phyloP scores from a whole-genome alignment of 2,113 vertebrate species.

The Perca fluviatilis region DNA sequence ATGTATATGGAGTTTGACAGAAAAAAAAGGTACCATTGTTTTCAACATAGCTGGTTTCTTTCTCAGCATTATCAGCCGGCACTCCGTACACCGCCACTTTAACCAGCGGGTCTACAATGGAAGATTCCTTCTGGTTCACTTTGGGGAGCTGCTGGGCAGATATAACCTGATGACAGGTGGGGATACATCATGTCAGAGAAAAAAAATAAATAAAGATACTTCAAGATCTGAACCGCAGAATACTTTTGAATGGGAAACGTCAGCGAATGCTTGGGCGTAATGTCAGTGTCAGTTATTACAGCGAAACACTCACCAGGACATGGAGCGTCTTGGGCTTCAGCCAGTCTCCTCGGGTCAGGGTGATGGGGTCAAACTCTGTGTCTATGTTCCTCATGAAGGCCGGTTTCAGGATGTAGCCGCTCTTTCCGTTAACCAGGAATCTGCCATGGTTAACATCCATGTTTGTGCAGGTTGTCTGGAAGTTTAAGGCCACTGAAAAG shows the following conservation, averaged over 20 bases:
- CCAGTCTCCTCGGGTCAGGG: constrained; percentile 89
- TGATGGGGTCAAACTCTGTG: constrained; percentile 90
- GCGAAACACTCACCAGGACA: constrained; percentile 86
- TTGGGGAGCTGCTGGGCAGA: constrained; percentile 97
- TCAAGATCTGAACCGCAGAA: background rate
- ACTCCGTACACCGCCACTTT: constrained; percentile 90
- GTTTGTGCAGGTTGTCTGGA: constrained; percentile 90
- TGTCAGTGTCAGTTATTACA: no score
- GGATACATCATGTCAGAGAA: background rate
- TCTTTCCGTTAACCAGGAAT: constrained; percentile 92
- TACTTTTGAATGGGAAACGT: background rate
- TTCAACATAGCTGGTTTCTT: constrained; percentile 83
- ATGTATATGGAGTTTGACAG: background rate
- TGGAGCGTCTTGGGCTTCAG: constrained; percentile 87
- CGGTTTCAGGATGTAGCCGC: constrained; percentile 95
- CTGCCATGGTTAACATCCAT: constrained; percentile 95
- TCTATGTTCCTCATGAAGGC: constrained; percentile 87
- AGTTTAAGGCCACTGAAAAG: constrained; percentile 93
- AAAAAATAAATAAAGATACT: background rate
- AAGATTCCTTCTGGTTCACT: constrained; percentile 89
- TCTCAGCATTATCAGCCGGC: constrained; percentile 83
- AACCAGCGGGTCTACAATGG: constrained; percentile 94
- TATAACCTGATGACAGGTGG: constrained; percentile 86
- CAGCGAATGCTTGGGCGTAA: background rate
- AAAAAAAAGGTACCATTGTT: constrained; percentile 89